Base-by-base conservation (phyloP, 2,797 vertebrate genomes). In the Siniperca scherzeri region DNA sequence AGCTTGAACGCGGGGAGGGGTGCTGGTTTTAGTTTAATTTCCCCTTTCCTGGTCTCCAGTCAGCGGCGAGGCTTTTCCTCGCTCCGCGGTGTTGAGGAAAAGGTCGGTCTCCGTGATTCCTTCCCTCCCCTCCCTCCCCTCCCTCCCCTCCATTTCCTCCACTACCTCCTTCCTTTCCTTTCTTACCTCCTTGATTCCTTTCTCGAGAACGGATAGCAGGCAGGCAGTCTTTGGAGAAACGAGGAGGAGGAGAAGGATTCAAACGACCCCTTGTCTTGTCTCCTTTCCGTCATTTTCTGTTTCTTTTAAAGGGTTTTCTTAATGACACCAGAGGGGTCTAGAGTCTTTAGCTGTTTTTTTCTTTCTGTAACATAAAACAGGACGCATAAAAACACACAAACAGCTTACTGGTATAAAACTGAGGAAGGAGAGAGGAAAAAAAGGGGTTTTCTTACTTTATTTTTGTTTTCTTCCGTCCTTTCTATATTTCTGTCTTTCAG, bases 91-190 rank as follows among this genome's bases (percentile, higher is more conserved):
- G 87, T 70, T 72, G n/a, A 81, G 87, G 84, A 57, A 85, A 87
- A 87, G 89, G 77, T 92, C 91, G 86, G 83, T 83, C 86, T 89
- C 85, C 74, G 80, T 72, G 84, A 71, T 59, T 80, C 83, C 82
- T 67, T 14, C 30, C 56, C 38, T 50, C 19, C 12, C 33, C 17
- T 40, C 12, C 33, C 17, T 40, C 50, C 44, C 17, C 14, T 1
- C n/a, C 55, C 33, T 52, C n/a, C n/a, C 60, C 55, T 66, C 65
- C 12, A 27, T 62, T 46, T 21, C 66, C 53, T 59, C 25, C 60
- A 30, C 44, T 9, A n/a, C 78, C 70, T 74, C 75, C 74, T 84
- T 27, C 11, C 60, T 44, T 27, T 22, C 73, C 86, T 74, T 22
- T 5, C 70, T 68, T 12, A 25, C 78, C 70, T 74, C 77, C 74